phyloP scores from a whole-genome alignment of 2,797 vertebrate species.

The Pygocentrus nattereri region DNA sequence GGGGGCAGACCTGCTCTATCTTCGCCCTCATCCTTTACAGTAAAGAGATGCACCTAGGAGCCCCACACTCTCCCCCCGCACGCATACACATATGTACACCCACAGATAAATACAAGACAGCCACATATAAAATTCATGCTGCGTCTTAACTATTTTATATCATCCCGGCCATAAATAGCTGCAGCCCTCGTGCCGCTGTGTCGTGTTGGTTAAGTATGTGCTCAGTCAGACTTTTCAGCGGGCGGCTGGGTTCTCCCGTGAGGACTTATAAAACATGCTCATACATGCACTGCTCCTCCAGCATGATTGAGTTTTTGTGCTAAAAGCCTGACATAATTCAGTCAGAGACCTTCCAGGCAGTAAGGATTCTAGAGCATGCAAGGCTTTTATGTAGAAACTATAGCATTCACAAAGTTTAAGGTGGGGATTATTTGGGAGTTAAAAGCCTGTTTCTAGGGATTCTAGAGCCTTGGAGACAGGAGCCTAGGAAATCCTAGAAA shows the following conservation, averaged over 20 bases:
- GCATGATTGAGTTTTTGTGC: slow-evolving; percentile 1
- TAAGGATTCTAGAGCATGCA: neutral
- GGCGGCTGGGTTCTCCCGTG: slow-evolving; percentile 7
- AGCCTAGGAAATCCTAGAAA: neutral
- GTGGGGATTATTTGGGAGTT: neutral
- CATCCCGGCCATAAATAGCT: neutral
- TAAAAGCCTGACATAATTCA: slow-evolving; percentile 17
- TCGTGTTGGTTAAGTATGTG: neutral
- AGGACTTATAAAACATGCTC: slow-evolving; percentile 23
- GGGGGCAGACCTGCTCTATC: slow-evolving; percentile 40
- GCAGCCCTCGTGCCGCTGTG: neutral
- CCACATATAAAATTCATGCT: slow-evolving; percentile 22
- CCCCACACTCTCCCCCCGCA: neutral
- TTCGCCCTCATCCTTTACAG: neutral
- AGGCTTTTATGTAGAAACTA: neutral
- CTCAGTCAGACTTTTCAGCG: neutral
- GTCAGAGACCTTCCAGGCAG: neutral
- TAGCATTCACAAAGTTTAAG: neutral
- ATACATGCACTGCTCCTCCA: slow-evolving; percentile 17
- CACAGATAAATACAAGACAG: neutral
- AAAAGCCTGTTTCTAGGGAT: neutral
- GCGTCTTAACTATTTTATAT: slow-evolving; percentile 21
- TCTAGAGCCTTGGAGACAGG: neutral
- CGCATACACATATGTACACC: slow-evolving; percentile 8
- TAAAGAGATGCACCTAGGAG: neutral